These are phyloP conservation scores for Erebia epiphron DNA, from an alignment of 2,888 invertebrate genomes.

Conservation along the genomic window DNA sequence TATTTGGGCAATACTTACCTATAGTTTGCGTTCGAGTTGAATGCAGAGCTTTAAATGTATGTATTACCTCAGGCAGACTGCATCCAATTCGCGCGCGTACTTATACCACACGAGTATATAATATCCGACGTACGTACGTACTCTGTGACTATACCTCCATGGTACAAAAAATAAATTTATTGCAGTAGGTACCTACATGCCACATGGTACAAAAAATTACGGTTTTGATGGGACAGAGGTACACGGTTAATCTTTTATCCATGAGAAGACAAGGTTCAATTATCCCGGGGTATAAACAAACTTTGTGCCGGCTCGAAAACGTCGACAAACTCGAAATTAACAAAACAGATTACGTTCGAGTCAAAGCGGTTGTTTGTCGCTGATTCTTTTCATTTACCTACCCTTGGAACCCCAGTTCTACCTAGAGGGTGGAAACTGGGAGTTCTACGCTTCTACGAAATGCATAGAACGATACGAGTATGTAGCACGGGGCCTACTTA, in stretches of 20 bases:
- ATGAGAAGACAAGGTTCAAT: constrained; percentile 35
- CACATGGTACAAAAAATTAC: too few species aligned
- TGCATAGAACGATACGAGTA: not conserved
- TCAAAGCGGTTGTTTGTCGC: constrained; percentile 71
- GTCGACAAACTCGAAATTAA: constrained; percentile 72
- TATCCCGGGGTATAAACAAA: constrained; percentile 46
- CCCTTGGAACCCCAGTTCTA: constrained; percentile 21
- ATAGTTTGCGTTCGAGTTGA: too few species aligned
- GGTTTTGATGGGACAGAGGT: too few species aligned
- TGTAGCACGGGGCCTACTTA: not conserved
- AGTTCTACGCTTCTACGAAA: not conserved
- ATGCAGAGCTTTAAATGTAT: too few species aligned
- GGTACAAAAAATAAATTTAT: too few species aligned
- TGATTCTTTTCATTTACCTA: constrained; percentile 70
- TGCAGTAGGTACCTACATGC: too few species aligned
- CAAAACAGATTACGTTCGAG: constrained; percentile 78
- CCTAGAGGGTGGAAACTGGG: not conserved
- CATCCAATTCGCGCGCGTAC: too few species aligned
- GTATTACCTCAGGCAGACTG: too few species aligned
- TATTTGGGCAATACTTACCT: too few species aligned
- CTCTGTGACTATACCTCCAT: too few species aligned
- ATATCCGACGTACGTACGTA: too few species aligned
- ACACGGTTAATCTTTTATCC: constrained; percentile 17
- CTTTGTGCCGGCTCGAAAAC: constrained; percentile 57
- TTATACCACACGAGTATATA: too few species aligned